Conservation (phyloP, 2,797 vertebrate genomes). For the Bovichtus variegatus region DNA sequence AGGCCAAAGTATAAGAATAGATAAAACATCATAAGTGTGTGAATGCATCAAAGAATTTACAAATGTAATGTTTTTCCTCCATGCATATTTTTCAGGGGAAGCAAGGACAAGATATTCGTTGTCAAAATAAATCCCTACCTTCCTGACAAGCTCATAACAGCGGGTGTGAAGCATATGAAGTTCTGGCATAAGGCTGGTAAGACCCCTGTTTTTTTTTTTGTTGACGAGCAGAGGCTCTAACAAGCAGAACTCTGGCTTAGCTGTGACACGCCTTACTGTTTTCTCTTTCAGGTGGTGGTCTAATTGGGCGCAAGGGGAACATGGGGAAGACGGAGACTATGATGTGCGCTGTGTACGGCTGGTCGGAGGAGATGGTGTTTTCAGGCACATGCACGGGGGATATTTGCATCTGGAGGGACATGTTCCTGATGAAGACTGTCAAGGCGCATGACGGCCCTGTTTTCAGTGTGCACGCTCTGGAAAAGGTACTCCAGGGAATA, state of each 20-base stretch:
- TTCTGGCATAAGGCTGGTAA: constrained; percentile 99
- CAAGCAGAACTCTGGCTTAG: constrained; percentile 39
- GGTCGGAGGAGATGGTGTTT: constrained; percentile 98
- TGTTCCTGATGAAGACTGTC: constrained; percentile 97
- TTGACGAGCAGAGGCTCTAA: constrained; percentile 43
- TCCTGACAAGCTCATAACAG: constrained; percentile 97
- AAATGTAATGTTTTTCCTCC: not conserved
- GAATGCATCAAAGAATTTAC: not conserved
- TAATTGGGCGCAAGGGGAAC: constrained; percentile 96
- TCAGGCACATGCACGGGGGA: constrained; percentile 96
- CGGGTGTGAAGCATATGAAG: constrained; percentile 97
- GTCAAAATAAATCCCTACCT: constrained; percentile 97
- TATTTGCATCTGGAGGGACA: constrained; percentile 98
- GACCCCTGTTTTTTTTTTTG: constrained; percentile 15
- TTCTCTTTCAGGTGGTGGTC: constrained; percentile 89
- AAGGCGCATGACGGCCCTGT: constrained; percentile 98
- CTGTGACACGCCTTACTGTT: constrained; percentile 34
- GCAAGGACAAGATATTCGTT: constrained; percentile 99
- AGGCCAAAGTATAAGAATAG: not conserved
- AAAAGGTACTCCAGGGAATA: constrained; percentile 89
- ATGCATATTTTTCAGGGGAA: constrained; percentile 89
- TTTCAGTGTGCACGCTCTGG: constrained; percentile 97
- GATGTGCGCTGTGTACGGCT: constrained; percentile 98
- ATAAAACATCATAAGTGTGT: not conserved
- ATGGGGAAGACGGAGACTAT: constrained; percentile 95